These are phyloP conservation scores for Hipparchia semele DNA, from an alignment of 2,888 invertebrate genomes.

Conservation along the genomic window DNA sequence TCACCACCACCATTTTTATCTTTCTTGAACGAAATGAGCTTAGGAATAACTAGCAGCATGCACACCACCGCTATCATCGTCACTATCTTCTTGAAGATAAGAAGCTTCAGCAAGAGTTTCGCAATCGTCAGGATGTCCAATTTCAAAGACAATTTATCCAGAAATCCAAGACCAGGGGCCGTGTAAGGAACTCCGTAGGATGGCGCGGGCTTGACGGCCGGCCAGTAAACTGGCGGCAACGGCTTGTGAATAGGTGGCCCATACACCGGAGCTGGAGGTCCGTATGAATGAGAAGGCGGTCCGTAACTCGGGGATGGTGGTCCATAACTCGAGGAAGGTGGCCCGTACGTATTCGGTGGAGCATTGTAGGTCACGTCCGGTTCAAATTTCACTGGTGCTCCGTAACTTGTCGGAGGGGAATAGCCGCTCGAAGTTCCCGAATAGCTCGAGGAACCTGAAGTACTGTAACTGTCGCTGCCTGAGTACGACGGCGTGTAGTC, in stretches of 20 bases:
- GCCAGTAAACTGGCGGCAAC: slow-evolving; percentile 67
- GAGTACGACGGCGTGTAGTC: slow-evolving; percentile 72
- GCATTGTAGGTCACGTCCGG: slow-evolving; percentile 64
- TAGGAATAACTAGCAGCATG: slow-evolving; percentile 89
- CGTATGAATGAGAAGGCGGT: slow-evolving; percentile 69
- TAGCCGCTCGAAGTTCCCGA: slow-evolving; percentile 54
- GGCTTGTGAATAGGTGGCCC: slow-evolving; percentile 66
- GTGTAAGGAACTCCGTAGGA: slow-evolving; percentile 83
- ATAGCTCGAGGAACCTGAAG: slow-evolving; percentile 58
- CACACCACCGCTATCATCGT: slow-evolving; percentile 91
- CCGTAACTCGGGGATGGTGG: slow-evolving; percentile 66
- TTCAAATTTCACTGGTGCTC: slow-evolving; percentile 61
- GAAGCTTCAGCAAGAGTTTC: slow-evolving; percentile 88
- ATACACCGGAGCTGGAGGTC: slow-evolving; percentile 67
- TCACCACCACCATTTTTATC: slow-evolving; percentile 57
- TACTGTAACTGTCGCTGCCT: slow-evolving; percentile 61
- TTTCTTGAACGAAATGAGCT: slow-evolving; percentile 81
- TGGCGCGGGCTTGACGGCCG: slow-evolving; percentile 62
- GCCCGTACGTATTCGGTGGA: slow-evolving; percentile 62
- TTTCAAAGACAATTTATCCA: slow-evolving; percentile 87
- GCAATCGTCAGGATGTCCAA: slow-evolving; percentile 88
- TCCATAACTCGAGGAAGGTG: slow-evolving; percentile 70
- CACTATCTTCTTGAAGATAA: slow-evolving; percentile 92
- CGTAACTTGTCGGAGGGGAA: slow-evolving; percentile 60
- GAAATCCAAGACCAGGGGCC: slow-evolving; percentile 77